phyloP scores from a whole-genome alignment of 2,113 vertebrate species.

The Syrrhaptes paradoxus region DNA sequence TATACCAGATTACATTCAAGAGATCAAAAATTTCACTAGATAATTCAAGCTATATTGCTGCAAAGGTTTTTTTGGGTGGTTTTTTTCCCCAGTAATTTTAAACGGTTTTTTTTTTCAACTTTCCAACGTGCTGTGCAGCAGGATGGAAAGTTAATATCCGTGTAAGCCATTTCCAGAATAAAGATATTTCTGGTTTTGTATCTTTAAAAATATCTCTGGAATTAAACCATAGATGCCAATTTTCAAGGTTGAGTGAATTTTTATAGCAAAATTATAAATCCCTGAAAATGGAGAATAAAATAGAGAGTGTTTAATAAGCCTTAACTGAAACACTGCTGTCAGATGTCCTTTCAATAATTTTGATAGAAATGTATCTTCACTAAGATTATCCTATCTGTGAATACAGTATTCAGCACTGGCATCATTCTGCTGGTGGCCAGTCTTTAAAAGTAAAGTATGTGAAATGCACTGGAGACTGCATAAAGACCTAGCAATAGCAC shows the following conservation, averaged over 20 bases:
- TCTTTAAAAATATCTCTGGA: constrained; percentile 63
- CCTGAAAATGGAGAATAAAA: constrained; percentile 35
- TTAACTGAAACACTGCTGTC: constrained; percentile 8
- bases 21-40: background rate
- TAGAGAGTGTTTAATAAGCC: constrained; percentile 48
- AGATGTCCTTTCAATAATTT: constrained; percentile 42
- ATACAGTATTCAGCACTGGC: background rate
- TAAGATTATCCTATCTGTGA: constrained; percentile 1
- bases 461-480: background rate
- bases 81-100: background rate
- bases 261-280: constrained; percentile 67
- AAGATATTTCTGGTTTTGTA: constrained; percentile 42
- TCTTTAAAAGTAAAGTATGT: background rate
- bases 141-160: constrained; percentile 11
- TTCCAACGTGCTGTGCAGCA: background rate
- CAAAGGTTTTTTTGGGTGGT: background rate
- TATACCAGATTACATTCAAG: background rate
- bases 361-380: background rate
- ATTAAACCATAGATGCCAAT: constrained; percentile 35
- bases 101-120: background rate
- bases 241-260: constrained; percentile 62
- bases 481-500: background rate
- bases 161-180: constrained; percentile 11
- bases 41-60: background rate
- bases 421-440: background rate